Percentiles rank a stretch among this genome's conserved stretches.
These are phyloP conservation scores for Chlorodrepanis virens DNA, from an alignment of 2,113 vertebrate genomes.

Conservation along the genomic window DNA sequence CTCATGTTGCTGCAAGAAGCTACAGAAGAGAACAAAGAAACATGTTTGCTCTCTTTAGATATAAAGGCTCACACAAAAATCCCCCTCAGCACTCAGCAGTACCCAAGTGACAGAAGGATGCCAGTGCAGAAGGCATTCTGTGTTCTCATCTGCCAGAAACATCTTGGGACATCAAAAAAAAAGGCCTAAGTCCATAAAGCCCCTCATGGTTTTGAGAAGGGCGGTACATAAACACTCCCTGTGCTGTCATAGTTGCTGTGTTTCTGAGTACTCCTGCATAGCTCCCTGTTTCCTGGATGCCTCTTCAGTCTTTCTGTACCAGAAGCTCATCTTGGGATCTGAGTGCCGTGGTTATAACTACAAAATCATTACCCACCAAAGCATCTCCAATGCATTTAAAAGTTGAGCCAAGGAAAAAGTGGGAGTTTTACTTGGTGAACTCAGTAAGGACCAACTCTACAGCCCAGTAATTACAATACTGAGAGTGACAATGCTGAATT, in stretches of 20 bases:
- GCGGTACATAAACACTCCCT: background rate
- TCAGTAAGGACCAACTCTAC: background rate
- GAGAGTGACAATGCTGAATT: background rate
- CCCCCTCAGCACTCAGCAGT: background rate
- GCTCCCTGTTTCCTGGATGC: background rate
- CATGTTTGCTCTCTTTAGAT: background rate
- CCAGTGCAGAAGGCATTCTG: background rate
- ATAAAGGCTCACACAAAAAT: constrained; percentile 2
- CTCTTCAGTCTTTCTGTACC: background rate
- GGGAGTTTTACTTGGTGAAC: background rate
- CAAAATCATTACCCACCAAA: background rate
- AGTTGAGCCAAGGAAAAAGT: background rate
- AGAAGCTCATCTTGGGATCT: background rate
- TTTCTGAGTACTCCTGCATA: background rate
- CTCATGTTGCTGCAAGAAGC: background rate
- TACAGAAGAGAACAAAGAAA: constrained; percentile 17
- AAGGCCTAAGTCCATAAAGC: background rate
- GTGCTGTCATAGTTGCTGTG: background rate
- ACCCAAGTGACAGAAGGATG: background rate
- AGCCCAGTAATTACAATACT: background rate
- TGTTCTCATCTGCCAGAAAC: background rate
- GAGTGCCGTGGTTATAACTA: accelerated
- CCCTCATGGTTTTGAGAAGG: background rate
- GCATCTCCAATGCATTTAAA: background rate
- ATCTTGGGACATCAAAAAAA: background rate